These are phyloP conservation scores for Peromyscus aztecus DNA, from an alignment of 2,797 vertebrate genomes.

Conservation along the genomic window DNA sequence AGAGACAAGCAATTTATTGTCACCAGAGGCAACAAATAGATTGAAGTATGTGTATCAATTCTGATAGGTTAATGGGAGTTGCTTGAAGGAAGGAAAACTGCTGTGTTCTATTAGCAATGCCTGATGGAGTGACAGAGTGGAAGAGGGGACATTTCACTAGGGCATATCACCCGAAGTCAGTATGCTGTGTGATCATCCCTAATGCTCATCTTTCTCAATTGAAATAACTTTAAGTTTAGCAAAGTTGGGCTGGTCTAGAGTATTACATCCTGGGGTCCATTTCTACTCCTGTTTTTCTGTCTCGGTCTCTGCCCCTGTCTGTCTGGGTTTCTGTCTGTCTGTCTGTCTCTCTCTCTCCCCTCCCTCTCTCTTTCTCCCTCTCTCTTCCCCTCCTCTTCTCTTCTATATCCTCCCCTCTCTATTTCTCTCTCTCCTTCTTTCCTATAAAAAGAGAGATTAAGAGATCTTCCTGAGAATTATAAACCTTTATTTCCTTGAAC, in stretches of 20 bases:
- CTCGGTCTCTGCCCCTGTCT: background rate
- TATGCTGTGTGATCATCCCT: background rate
- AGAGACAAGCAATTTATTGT: conserved; percentile 48
- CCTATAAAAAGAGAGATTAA: background rate
- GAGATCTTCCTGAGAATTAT: background rate
- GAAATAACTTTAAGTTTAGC: conserved; percentile 18
- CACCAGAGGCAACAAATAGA: conserved; percentile 69
- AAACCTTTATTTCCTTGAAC: conserved; percentile 6
- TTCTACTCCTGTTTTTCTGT: background rate
- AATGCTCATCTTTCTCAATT: background rate
- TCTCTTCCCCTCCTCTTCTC: too few species aligned
- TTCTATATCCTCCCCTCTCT: background rate
- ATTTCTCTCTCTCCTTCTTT: background rate
- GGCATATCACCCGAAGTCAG: background rate
- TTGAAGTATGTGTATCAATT: conserved; percentile 53
- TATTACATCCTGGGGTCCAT: background rate
- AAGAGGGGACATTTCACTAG: background rate
- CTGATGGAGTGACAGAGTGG: background rate
- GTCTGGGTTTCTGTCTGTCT: background rate
- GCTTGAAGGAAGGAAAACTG: conserved; percentile 33
- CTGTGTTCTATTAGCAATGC: conserved; percentile 68
- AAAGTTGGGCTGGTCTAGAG: background rate
- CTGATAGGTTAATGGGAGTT: conserved; percentile 64
- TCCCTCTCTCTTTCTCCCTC: too few species aligned
- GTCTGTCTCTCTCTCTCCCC: background rate